These are phyloP conservation scores for Papilio dardanus DNA, from an alignment of 1,140 invertebrate species.

Conservation along the genomic window DNA sequence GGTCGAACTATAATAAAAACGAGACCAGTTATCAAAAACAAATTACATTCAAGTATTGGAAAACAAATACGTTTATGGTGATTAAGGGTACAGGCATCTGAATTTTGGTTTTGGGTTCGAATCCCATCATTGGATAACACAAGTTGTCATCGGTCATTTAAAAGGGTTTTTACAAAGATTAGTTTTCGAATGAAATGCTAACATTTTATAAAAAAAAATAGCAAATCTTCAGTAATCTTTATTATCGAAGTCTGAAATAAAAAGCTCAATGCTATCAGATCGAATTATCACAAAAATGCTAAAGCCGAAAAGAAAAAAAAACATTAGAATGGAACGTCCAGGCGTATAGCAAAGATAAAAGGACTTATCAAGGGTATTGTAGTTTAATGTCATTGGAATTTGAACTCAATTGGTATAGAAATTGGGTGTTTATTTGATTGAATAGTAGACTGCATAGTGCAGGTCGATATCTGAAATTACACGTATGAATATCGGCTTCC, in stretches of 20 bases:
- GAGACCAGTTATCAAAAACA: too few species aligned
- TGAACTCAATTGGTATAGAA: neutral
- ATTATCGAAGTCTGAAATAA: neutral
- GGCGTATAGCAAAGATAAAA: slow-evolving; percentile 14
- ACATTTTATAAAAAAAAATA: neutral
- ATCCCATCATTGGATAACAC: too few species aligned
- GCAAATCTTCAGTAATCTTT: neutral
- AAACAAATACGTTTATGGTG: neutral
- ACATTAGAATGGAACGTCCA: neutral
- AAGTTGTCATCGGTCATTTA: too few species aligned
- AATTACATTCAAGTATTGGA: neutral
- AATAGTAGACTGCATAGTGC: slow-evolving; percentile 1
- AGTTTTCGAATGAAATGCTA: neutral
- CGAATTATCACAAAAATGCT: slow-evolving; percentile 20
- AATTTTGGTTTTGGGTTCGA: neutral
- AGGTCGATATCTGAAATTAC: slow-evolving; percentile 34
- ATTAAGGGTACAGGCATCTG: neutral
- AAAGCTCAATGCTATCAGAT: slow-evolving; percentile 2
- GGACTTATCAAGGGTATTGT: slow-evolving; percentile 31
- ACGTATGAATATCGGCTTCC: slow-evolving; percentile 30
- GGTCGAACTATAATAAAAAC: too few species aligned
- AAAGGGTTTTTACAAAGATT: neutral
- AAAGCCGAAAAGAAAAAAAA: slow-evolving; percentile 15
- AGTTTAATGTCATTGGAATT: neutral
- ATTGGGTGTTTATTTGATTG: slow-evolving; percentile 14